phyloP scores from a whole-genome alignment of 2,113 vertebrate species.

The Steatornis caripensis region DNA sequence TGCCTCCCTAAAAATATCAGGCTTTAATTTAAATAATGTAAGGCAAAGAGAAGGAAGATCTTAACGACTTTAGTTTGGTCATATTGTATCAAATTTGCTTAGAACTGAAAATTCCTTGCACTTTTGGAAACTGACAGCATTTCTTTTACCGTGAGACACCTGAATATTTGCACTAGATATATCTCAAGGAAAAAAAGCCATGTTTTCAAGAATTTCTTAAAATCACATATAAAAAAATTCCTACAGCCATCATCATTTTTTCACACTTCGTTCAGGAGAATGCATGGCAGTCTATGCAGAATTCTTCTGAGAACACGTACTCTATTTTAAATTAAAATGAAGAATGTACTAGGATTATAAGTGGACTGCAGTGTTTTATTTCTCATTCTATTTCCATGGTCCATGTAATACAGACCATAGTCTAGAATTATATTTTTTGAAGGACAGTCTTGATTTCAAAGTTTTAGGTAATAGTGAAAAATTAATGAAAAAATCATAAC shows the following conservation, averaged over 20 bases:
- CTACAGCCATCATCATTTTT: background rate
- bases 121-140: background rate
- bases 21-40: background rate
- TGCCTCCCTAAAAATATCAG: background rate
- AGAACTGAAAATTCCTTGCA: background rate
- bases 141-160: background rate
- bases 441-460: background rate
- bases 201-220: background rate
- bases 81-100: background rate
- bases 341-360: background rate
- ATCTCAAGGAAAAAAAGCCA: rapidly evolving
- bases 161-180: background rate
- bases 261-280: background rate
- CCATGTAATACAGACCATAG: background rate
- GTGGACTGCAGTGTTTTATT: background rate
- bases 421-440: background rate
- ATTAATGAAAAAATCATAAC: background rate
- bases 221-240: background rate
- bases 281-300: background rate
- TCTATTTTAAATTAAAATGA: background rate
- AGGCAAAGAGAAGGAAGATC: background rate
- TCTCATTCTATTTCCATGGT: background rate
- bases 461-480: background rate
- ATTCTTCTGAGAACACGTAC: background rate
- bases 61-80: background rate